Percentiles rank a stretch among this genome's conserved stretches.
Conservation (phyloP, 2,797 vertebrate species). For the Loris lydekkerianus region DNA sequence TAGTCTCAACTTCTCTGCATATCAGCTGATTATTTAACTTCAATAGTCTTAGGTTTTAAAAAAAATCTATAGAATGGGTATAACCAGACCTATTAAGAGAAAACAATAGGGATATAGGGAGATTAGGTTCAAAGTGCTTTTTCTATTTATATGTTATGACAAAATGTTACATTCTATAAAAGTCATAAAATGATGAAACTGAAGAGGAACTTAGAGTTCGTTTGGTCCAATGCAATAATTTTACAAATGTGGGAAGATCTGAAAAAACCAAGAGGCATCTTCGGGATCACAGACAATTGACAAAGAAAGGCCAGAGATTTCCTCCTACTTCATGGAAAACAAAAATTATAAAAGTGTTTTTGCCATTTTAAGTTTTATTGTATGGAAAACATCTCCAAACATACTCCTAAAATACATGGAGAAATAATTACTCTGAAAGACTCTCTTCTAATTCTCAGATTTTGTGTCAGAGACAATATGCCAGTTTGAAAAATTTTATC, state of each 20-base stretch:
- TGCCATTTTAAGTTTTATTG: conserved; percentile 64
- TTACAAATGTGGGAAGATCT: conserved; percentile 43
- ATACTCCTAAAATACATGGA: neutral
- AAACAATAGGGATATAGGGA: neutral
- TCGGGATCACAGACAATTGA: neutral
- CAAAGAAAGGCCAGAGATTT: conserved; percentile 19
- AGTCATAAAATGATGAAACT: conserved; percentile 56
- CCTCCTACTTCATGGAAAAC: conserved; percentile 25
- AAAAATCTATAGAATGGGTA: conserved; percentile 4
- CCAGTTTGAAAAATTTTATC: conserved; percentile 38
- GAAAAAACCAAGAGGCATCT: conserved; percentile 18
- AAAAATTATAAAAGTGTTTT: conserved; percentile 57
- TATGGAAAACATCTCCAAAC: conserved; percentile 23
- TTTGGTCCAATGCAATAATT: conserved; percentile 54
- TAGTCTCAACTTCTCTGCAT: neutral
- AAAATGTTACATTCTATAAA: conserved; percentile 64
- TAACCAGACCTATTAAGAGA: neutral
- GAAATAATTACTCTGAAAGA: conserved; percentile 58
- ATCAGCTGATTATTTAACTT: neutral
- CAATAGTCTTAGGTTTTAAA: neutral
- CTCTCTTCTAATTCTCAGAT: conserved; percentile 50
- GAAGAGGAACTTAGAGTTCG: conserved; percentile 30
- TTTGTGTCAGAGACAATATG: conserved; percentile 36
- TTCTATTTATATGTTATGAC: conserved; percentile 52
- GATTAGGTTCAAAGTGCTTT: conserved; percentile 52